phyloP scores from a whole-genome alignment of 2,797 vertebrate genomes.

The Lutjanus argentimaculatus region DNA sequence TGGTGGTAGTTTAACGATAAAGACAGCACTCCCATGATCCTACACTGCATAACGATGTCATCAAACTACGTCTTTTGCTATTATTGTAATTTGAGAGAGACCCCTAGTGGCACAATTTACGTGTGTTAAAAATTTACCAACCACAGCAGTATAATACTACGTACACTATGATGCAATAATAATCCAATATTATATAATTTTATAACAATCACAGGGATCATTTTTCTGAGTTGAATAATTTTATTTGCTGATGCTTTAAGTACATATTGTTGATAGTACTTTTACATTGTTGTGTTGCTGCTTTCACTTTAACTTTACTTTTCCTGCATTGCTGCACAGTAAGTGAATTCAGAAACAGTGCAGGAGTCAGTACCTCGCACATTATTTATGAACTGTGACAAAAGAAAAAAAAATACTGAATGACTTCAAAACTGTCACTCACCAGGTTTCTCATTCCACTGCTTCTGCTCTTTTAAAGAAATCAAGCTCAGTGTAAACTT shows the following conservation, averaged over 20 bases:
- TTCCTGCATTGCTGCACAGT: background rate
- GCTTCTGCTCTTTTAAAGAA: conserved; percentile 21
- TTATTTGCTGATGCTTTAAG: background rate
- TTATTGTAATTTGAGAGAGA: no score
- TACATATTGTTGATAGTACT: background rate
- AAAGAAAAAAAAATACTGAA: background rate
- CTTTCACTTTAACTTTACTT: background rate
- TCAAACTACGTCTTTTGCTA: no score
- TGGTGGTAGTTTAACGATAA: no score
- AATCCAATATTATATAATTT: background rate
- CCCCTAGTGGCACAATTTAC: no score
- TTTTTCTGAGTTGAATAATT: background rate
- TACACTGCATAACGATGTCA: no score
- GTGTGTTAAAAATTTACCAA: no score
- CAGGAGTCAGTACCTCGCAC: background rate
- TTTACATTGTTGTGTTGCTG: background rate
- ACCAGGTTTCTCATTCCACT: background rate
- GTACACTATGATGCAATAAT: background rate
- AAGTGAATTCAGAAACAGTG: background rate
- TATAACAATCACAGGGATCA: background rate
- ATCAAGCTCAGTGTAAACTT: background rate
- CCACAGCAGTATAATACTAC: no score
- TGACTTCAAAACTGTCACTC: background rate
- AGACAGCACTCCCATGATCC: no score
- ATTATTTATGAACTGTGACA: background rate